These are phyloP conservation scores for Malurus alboscapulatus DNA, from an alignment of 2,113 vertebrate genomes.

Conservation along the genomic window DNA sequence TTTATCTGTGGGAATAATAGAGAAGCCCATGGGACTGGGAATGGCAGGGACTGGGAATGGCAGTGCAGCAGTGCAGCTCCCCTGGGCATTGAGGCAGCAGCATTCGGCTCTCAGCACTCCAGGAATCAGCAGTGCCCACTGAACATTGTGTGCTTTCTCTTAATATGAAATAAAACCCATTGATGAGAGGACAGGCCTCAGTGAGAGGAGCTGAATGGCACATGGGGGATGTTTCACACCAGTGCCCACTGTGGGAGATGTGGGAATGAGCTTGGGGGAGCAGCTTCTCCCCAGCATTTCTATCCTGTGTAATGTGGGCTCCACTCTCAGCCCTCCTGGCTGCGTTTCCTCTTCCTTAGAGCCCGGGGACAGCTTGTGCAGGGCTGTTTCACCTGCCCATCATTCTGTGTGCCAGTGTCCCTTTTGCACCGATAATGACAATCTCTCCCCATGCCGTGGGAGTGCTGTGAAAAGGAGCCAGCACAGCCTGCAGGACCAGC, in stretches of 20 bases:
- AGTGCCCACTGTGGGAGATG: neutral
- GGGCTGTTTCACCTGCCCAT: neutral
- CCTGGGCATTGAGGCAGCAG: neutral
- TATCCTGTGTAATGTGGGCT: neutral
- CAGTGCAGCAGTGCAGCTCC: neutral
- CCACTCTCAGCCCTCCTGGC: neutral
- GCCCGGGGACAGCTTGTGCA: neutral
- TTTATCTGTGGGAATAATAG: neutral
- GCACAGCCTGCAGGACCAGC: neutral
- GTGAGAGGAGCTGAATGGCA: neutral
- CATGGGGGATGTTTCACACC: neutral
- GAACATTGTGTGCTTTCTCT: neutral
- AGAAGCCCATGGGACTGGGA: neutral
- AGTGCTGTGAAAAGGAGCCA: neutral
- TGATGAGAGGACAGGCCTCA: neutral
- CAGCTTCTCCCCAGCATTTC: neutral
- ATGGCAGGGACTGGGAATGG: neutral
- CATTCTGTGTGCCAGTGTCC: neutral
- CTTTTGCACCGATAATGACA: neutral
- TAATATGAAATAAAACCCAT: neutral
- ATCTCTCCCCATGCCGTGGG: rapidly evolving
- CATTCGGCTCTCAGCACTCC: neutral
- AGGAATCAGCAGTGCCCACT: neutral
- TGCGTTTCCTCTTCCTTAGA: neutral
- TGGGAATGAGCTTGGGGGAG: neutral